A percentile compares a stretch with the other conserved stretches of the same genome.
Conservation (phyloP, 2,888 invertebrate genomes). For the Caenorhabditis sulstoni region DNA sequence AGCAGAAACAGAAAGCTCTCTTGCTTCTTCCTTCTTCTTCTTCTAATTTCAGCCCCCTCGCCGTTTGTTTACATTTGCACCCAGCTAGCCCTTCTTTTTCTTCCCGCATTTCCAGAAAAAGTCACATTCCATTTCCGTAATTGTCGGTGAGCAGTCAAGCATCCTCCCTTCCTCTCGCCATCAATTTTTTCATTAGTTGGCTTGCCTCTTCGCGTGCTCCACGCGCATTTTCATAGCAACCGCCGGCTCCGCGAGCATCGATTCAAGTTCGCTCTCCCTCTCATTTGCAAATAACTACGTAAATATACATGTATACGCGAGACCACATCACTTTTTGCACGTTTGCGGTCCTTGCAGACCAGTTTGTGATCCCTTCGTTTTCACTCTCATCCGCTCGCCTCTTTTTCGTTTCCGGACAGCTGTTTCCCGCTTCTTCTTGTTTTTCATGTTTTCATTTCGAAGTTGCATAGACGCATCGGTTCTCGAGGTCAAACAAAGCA, state of each 20-base stretch:
- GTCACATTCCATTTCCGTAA: slow-evolving; percentile 32
- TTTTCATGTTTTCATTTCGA: slow-evolving; percentile 2
- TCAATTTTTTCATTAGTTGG: slow-evolving; percentile 46
- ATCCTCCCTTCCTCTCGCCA: slow-evolving; percentile 18
- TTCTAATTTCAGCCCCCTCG: background rate
- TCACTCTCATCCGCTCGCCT: slow-evolving; percentile 7
- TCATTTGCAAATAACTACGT: slow-evolving; percentile 26
- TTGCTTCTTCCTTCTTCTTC: background rate
- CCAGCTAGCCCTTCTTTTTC: background rate
- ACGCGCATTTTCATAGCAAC: slow-evolving; percentile 44
- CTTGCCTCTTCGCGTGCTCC: slow-evolving; percentile 21
- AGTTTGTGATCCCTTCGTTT: slow-evolving; percentile 35
- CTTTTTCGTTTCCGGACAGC: slow-evolving; percentile 8
- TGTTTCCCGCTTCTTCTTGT: background rate
- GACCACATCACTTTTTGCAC: slow-evolving; percentile 32
- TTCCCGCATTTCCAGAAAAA: slow-evolving; percentile 2
- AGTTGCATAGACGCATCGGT: background rate
- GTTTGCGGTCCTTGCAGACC: slow-evolving; percentile 8
- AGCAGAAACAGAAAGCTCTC: slow-evolving; percentile 1
- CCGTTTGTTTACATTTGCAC: slow-evolving; percentile 2
- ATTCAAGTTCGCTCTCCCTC: slow-evolving; percentile 1
- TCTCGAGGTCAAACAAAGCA: too few relatives aligned
- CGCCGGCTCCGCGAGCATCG: slow-evolving; percentile 14
- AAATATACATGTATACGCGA: slow-evolving; percentile 19
- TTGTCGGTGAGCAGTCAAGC: slow-evolving; percentile 54